Evolutionary conservation across 2,888 invertebrate genomes (phyloP).

Genomic region (Encarsia formosa): DNA sequence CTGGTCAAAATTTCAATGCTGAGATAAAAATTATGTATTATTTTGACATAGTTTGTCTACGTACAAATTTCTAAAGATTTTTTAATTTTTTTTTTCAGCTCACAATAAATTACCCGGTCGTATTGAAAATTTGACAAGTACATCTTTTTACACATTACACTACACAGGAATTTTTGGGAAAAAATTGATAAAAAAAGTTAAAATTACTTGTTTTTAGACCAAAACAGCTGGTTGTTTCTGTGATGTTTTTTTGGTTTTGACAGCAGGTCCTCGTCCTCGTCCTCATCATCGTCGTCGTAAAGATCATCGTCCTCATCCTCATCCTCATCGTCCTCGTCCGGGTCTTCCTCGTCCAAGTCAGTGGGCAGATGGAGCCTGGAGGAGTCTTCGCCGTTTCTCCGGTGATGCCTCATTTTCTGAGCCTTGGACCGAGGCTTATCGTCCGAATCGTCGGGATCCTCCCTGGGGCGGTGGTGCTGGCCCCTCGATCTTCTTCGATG

Average conservation of each 20-base stretch:
- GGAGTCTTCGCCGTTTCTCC: no score
- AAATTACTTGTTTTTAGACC: constrained; percentile 24
- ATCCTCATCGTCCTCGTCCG: background rate
- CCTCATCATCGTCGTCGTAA: background rate
- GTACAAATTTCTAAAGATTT: no score
- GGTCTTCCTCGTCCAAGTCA: no score
- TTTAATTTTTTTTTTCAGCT: no score
- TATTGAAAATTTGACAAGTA: no score
- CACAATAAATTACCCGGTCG: no score
- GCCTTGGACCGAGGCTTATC: constrained; percentile 9
- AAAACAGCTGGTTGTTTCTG: constrained; percentile 26
- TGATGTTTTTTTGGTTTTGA: constrained; percentile 2
- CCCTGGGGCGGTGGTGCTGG: background rate
- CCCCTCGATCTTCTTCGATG: constrained; percentile 21
- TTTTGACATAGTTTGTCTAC: no score
- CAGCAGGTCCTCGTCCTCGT: background rate
- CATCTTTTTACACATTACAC: background rate
- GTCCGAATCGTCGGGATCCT: constrained; percentile 1
- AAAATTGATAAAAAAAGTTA: background rate
- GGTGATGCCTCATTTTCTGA: constrained; percentile 5
- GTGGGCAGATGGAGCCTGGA: no score
- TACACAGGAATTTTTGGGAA: background rate
- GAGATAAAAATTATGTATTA: no score
- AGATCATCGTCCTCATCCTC: background rate
- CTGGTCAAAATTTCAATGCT: no score